phyloP scores from a whole-genome alignment of 2,113 vertebrate species.

The Rhinolophus sinicus region DNA sequence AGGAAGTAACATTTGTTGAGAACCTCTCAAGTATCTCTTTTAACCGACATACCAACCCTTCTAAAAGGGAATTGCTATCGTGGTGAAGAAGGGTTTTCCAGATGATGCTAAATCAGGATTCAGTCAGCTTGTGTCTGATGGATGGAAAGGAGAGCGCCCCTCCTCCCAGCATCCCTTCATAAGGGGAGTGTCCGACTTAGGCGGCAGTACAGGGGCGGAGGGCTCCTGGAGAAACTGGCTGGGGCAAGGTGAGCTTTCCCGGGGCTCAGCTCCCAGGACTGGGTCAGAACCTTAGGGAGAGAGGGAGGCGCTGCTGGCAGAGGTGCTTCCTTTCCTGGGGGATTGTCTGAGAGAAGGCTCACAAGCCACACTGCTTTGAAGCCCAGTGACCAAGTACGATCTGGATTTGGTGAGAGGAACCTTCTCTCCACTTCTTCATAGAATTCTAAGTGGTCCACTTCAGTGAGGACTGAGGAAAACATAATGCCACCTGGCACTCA shows the following conservation, averaged over 20 bases:
- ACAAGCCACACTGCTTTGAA: background rate
- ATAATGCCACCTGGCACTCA: background rate
- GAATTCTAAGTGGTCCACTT: background rate
- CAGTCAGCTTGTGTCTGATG: background rate
- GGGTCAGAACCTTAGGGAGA: background rate
- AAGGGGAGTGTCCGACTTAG: background rate
- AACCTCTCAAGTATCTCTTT: background rate
- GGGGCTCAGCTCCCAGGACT: background rate
- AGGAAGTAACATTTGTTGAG: background rate
- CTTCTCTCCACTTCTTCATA: background rate
- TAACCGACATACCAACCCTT: background rate
- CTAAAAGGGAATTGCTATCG: background rate
- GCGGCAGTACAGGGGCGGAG: background rate
- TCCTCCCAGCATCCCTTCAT: background rate
- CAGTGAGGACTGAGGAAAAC: background rate
- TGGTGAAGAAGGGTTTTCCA: background rate
- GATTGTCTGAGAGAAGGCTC: background rate
- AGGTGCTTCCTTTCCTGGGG: background rate
- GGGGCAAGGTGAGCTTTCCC: background rate
- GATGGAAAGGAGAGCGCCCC: fast-evolving
- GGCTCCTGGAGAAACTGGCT: background rate
- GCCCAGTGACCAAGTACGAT: background rate
- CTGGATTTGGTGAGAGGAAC: background rate
- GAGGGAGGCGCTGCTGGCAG: no score
- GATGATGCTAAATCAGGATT: background rate